Evolutionary conservation across 2,797 vertebrate species (phyloP).

Genomic region (Tinamus major): DNA sequence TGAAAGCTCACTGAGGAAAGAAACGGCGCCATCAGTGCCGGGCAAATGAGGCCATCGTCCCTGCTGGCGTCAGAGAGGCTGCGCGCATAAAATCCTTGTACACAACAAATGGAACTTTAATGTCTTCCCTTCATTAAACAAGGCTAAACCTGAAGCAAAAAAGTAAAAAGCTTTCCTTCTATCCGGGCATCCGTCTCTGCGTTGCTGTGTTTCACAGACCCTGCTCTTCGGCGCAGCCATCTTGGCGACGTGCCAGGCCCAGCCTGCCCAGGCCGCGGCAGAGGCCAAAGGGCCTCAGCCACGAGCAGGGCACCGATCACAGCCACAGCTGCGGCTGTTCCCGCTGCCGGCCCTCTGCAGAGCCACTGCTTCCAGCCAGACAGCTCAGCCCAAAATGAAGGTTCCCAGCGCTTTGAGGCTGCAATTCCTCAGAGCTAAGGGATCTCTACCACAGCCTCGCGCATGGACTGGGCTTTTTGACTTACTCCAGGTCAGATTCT

Average conservation of each 20-base stretch:
- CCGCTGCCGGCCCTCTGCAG: neutral
- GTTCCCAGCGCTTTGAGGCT: neutral
- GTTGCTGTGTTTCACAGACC: neutral
- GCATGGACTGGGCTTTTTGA: neutral
- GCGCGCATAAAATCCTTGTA: neutral
- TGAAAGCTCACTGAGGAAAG: neutral
- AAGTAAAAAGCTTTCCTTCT: neutral
- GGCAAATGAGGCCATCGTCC: accelerated
- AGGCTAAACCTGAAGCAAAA: neutral
- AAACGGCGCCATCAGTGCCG: neutral
- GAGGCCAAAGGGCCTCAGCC: neutral
- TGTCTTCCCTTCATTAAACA: accelerated
- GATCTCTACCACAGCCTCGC: neutral
- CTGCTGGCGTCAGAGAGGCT: neutral
- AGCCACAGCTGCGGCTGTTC: too few species aligned
- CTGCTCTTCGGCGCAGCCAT: neutral
- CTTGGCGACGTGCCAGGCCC: too few species aligned
- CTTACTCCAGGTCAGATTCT: neutral
- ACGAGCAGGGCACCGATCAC: too few species aligned
- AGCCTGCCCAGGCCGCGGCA: too few species aligned
- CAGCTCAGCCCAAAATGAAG: neutral
- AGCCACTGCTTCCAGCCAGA: neutral
- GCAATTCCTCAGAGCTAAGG: neutral
- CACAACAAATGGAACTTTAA: accelerated
- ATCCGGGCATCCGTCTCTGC: too few species aligned